phyloP scores from a whole-genome alignment of 2,797 vertebrate species.

The Amblyraja radiata region DNA sequence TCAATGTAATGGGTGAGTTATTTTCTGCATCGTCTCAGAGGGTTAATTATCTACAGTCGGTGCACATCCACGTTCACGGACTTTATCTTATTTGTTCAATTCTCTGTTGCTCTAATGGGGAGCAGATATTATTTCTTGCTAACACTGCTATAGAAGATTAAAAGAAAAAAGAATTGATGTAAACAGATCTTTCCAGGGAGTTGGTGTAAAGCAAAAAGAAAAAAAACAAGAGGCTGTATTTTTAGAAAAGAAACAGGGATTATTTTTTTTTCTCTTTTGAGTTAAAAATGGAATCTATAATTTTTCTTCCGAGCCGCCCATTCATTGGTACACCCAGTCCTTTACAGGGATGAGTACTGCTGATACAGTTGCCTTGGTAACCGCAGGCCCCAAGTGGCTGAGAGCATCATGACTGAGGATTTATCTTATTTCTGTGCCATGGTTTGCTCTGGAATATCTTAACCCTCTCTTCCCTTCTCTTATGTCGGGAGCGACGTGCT shows the following conservation, averaged over 20 bases:
- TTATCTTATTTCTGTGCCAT: slow-evolving; percentile 3
- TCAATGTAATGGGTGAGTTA: too few relatives aligned
- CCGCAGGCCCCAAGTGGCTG: slow-evolving; percentile 17
- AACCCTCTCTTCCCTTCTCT: background rate
- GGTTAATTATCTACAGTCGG: background rate
- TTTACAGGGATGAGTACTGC: slow-evolving; percentile 9
- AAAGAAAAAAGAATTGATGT: background rate
- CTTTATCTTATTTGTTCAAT: background rate
- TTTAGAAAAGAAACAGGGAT: background rate
- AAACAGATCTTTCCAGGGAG: background rate
- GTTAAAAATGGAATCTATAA: slow-evolving; percentile 30
- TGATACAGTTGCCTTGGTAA: slow-evolving; percentile 19
- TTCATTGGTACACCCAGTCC: background rate
- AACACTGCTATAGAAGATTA: background rate
- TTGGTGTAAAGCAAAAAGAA: background rate
- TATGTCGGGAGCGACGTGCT: background rate
- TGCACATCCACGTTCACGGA: background rate
- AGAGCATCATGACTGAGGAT: background rate
- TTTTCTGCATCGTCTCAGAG: background rate
- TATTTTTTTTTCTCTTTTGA: background rate
- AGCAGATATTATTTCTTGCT: slow-evolving; percentile 2
- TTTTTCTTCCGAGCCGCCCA: background rate
- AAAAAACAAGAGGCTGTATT: background rate
- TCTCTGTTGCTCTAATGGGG: background rate
- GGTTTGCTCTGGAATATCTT: background rate